These are phyloP conservation scores for Zosterops japonicus DNA, from an alignment of 2,113 vertebrate genomes.

Conservation along the genomic window DNA sequence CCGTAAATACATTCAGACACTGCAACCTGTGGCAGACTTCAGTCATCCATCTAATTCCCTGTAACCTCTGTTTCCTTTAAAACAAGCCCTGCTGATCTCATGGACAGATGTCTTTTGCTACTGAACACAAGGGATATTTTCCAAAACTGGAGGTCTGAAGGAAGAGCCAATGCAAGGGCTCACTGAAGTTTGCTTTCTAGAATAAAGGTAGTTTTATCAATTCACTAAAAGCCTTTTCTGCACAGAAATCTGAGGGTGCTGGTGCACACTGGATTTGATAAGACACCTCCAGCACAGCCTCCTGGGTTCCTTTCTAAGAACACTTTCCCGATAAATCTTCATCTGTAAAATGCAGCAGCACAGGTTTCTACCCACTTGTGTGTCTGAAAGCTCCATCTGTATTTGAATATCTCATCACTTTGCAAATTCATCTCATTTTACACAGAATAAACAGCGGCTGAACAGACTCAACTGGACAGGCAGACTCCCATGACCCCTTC, in stretches of 20 bases:
- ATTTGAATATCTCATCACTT: slow-evolving; percentile 34
- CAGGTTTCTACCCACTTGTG: slow-evolving; percentile 41
- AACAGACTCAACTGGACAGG: neutral
- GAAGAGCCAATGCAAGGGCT: neutral
- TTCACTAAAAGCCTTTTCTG: neutral
- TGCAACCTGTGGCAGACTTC: neutral
- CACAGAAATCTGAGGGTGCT: neutral
- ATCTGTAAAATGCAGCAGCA: slow-evolving; percentile 8
- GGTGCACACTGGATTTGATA: neutral
- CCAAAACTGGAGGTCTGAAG: neutral
- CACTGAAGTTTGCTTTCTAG: neutral
- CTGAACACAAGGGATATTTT: fast-evolving
- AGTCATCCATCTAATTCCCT: neutral
- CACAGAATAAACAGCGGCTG: neutral
- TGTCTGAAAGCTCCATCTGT: neutral
- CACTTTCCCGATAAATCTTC: neutral
- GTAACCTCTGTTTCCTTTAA: neutral
- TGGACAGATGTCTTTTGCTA: neutral
- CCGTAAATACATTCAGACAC: neutral
- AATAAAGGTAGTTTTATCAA: neutral
- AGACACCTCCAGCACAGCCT: neutral
- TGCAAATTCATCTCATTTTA: slow-evolving; percentile 9
- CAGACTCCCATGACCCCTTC: neutral
- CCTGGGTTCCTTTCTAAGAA: neutral
- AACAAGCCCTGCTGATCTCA: neutral